These are phyloP conservation scores for Wasmannia auropunctata DNA, from an alignment of 1,140 invertebrate species.

Conservation along the genomic window DNA sequence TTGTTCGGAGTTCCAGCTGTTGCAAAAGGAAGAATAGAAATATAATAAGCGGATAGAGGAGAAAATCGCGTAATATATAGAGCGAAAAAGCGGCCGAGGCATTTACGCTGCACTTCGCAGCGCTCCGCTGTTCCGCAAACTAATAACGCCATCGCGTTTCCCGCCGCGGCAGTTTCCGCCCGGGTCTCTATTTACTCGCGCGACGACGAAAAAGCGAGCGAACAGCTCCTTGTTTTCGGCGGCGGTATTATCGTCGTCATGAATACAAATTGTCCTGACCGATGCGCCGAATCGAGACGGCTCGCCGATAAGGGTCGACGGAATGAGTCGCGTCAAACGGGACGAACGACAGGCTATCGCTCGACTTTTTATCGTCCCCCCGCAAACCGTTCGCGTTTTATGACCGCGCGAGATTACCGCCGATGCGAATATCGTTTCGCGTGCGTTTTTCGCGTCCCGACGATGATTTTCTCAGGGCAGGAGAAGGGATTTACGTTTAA, in stretches of 20 bases:
- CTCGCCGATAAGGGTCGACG: neutral
- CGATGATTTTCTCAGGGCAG: neutral
- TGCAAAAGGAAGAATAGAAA: neutral
- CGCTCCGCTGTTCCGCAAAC: no score
- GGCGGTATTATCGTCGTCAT: neutral
- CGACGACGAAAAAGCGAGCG: neutral
- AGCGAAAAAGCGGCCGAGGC: conserved; percentile 10
- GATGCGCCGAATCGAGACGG: neutral
- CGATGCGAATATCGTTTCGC: conserved; percentile 4
- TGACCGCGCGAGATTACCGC: neutral
- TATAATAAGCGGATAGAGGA: neutral
- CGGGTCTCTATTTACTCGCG: neutral
- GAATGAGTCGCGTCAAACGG: conserved; percentile 9
- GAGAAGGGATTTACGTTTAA: neutral
- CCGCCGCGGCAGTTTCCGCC: neutral
- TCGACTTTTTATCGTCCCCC: conserved; percentile 6
- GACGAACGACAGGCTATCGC: conserved; percentile 2
- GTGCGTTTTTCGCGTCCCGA: neutral
- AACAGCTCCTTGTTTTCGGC: conserved; percentile 30
- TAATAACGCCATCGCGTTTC: no score
- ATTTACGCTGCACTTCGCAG: conserved; percentile 4
- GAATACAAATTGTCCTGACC: conserved; percentile 43
- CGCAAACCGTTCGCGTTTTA: conserved; percentile 25
- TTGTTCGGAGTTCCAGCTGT: neutral
- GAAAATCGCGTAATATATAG: conserved; percentile 29